phyloP scores from a whole-genome alignment of 2,888 invertebrate genomes.

The Drosophila mimetica region DNA sequence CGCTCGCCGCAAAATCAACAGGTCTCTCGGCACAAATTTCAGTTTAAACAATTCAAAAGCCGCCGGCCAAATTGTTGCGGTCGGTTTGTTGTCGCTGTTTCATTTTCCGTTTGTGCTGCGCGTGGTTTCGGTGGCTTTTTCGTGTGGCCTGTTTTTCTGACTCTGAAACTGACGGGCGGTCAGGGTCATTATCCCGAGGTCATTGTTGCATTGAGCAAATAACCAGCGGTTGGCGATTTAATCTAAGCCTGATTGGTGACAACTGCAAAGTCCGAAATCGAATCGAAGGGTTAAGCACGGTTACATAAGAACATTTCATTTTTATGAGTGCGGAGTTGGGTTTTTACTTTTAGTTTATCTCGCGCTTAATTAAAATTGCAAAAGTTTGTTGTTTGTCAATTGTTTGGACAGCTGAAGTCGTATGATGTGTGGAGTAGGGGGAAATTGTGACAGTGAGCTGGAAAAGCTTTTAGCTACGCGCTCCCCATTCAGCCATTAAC shows the following conservation, averaged over 20 bases:
- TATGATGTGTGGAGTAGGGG: background rate
- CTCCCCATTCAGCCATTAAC: conserved; percentile 15
- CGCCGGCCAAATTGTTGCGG: conserved; percentile 47
- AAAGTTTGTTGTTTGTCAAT: conserved; percentile 23
- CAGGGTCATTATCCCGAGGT: conserved; percentile 33
- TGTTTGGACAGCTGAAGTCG: conserved; percentile 12
- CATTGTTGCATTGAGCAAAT: conserved; percentile 20
- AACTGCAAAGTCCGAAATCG: conserved; percentile 10
- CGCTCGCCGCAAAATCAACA: conserved; percentile 60
- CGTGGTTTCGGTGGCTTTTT: conserved; percentile 15
- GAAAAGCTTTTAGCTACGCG: conserved; percentile 47
- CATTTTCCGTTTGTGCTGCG: conserved; percentile 14
- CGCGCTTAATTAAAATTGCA: conserved; percentile 29
- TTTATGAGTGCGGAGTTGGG: background rate
- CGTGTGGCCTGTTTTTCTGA: background rate
- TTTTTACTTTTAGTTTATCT: background rate
- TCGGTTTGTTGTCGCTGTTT: conserved; percentile 30
- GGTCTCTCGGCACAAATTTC: conserved; percentile 54
- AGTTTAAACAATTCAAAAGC: conserved; percentile 13
- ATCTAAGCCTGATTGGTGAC: conserved; percentile 30
- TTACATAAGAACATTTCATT: conserved; percentile 19
- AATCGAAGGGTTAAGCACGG: conserved; percentile 9
- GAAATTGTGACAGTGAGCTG: conserved; percentile 14
- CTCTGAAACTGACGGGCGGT: conserved; percentile 6
- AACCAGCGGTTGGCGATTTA: conserved; percentile 27